These are phyloP conservation scores for Epinotia nisella DNA, from an alignment of 2,888 invertebrate genomes.

Conservation along the genomic window DNA sequence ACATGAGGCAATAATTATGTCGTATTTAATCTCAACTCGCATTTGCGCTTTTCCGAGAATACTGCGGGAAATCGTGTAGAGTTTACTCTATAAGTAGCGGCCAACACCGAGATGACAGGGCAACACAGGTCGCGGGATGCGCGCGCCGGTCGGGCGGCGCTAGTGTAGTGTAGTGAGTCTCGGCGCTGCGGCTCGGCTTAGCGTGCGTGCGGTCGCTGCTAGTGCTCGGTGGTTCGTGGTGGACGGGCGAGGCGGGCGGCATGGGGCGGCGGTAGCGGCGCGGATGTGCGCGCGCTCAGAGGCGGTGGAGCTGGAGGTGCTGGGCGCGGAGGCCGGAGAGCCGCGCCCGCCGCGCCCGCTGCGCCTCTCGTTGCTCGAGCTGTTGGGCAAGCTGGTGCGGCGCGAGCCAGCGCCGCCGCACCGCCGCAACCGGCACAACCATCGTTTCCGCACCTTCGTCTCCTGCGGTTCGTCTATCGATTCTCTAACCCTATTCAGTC, in stretches of 20 bases:
- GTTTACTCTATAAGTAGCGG: conserved; percentile 28
- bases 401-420: conserved; percentile 77
- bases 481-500: conserved; percentile 46
- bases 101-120: conserved; percentile 52
- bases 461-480: conserved; percentile 76
- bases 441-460: conserved; percentile 83
- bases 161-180: conserved; percentile 52
- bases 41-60: conserved; percentile 4
- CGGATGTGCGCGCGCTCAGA: conserved; percentile 92
- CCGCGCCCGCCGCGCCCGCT: conserved; percentile 89
- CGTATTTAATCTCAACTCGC: conserved; percentile 14
- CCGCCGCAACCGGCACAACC: conserved; percentile 82
- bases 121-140: conserved; percentile 59
- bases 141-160: conserved; percentile 58
- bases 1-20: conserved; percentile 1
- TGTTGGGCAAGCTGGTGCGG: conserved; percentile 86
- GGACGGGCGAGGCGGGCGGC: conserved; percentile 83
- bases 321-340: conserved; percentile 91
- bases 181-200: conserved; percentile 61
- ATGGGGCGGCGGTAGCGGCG: conserved; percentile 89
- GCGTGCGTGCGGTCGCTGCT: conserved; percentile 63
- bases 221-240: conserved; percentile 54
- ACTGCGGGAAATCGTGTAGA: conserved; percentile 19
- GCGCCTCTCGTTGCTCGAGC: conserved; percentile 87
- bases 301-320: conserved; percentile 90